Conservation (phyloP, 2,888 invertebrate species). For the Agrochola lychnidis region DNA sequence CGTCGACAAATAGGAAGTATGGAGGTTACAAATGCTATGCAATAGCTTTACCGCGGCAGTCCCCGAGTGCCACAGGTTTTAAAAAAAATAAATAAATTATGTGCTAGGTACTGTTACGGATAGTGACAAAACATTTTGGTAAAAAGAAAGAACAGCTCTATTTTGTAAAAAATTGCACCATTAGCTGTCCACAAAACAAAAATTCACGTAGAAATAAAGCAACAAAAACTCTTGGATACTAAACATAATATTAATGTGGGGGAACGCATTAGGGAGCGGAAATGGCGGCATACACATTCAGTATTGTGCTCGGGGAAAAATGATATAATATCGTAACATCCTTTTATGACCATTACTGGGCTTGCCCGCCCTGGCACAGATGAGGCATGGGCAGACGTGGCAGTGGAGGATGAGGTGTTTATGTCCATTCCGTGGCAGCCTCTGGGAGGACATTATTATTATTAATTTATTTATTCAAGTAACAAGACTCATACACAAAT, state of each 20-base stretch:
- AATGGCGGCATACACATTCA: constrained; percentile 83
- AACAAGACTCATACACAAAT: too few relatives aligned
- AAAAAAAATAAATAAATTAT: too few relatives aligned
- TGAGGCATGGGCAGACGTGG: constrained; percentile 12
- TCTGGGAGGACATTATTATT: constrained; percentile 37
- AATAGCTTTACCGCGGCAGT: too few relatives aligned
- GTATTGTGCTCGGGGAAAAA: constrained; percentile 87
- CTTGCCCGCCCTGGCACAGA: constrained; percentile 81
- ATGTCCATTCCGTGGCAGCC: constrained; percentile 46
- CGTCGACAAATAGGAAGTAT: too few relatives aligned
- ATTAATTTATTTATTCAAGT: too few relatives aligned
- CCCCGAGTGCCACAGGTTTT: too few relatives aligned
- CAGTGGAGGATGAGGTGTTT: background rate
- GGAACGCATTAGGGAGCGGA: constrained; percentile 87
- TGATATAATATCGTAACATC: constrained; percentile 90
- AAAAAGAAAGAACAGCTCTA: constrained; percentile 3
- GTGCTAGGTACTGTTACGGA: too few relatives aligned
- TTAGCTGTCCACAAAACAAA: constrained; percentile 38
- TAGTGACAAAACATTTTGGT: constrained; percentile 7
- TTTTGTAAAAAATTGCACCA: constrained; percentile 23
- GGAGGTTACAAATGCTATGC: too few relatives aligned
- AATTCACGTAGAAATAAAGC: constrained; percentile 60
- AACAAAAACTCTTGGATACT: constrained; percentile 73
- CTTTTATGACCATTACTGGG: constrained; percentile 87
- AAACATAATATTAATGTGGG: constrained; percentile 79